phyloP scores from a whole-genome alignment of 1,140 invertebrate genomes.

The Bombus polaris region DNA sequence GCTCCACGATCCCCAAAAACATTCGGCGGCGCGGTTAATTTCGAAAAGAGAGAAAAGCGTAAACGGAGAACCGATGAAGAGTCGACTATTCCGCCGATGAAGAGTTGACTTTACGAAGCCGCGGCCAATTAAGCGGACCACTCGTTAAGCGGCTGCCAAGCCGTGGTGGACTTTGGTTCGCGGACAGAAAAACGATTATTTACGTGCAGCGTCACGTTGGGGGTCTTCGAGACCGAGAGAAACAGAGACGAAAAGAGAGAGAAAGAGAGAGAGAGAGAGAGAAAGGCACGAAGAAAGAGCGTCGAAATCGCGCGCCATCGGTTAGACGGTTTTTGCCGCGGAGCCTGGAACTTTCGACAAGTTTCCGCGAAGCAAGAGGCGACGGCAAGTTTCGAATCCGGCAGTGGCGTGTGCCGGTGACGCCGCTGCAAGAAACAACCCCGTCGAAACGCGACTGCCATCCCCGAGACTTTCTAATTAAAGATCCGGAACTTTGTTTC shows the following conservation, averaged over 20 bases:
- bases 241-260: too few relatives aligned
- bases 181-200: constrained; percentile 73
- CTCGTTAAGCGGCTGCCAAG: constrained; percentile 55
- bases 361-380: constrained; percentile 61
- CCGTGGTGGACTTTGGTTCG: constrained; percentile 16
- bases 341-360: constrained; percentile 67
- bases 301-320: constrained; percentile 57
- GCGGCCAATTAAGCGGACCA: constrained; percentile 60
- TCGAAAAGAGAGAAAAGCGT: neutral
- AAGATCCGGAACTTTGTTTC: constrained; percentile 77
- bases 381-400: constrained; percentile 74
- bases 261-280: neutral
- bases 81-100: constrained; percentile 22
- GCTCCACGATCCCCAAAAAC: neutral
- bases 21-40: neutral
- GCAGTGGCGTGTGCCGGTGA: constrained; percentile 75
- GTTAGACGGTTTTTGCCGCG: constrained; percentile 68
- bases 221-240: neutral
- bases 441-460: constrained; percentile 61
- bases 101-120: constrained; percentile 51
- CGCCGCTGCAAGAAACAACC: constrained; percentile 76
- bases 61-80: constrained; percentile 13
- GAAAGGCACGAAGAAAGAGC: constrained; percentile 31
- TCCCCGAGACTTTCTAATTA: constrained; percentile 79
- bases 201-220: constrained; percentile 69